phyloP scores from a whole-genome alignment of 2,888 invertebrate species.

The Chrysopilus asiliformis region DNA sequence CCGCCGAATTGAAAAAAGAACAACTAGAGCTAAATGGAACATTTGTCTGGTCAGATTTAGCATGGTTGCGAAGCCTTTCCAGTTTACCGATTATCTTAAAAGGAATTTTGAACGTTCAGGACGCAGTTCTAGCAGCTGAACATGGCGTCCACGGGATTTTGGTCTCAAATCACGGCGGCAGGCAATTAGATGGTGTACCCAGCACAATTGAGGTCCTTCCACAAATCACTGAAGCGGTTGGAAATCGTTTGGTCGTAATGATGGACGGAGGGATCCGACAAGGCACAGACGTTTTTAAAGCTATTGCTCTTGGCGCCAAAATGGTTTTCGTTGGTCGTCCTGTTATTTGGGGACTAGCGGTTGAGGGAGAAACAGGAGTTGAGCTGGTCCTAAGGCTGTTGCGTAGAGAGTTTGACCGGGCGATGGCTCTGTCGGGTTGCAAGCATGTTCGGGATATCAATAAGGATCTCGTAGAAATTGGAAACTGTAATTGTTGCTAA shows the following conservation, averaged over 20 bases:
- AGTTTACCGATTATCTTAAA: conserved; percentile 71
- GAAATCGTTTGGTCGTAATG: conserved; percentile 60
- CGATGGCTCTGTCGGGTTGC: conserved; percentile 65
- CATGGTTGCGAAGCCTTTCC: conserved; percentile 70
- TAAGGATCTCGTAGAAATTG: no score
- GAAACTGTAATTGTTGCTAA: no score
- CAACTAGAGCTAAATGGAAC: no score
- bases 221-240: conserved; percentile 61
- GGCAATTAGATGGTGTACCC: conserved; percentile 57
- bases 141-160: conserved; percentile 66
- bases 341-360: conserved; percentile 69
- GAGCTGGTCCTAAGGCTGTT: conserved; percentile 56
- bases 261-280: conserved; percentile 75
- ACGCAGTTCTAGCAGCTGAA: conserved; percentile 61
- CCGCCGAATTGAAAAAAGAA: no score
- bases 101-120: conserved; percentile 75
- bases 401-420: conserved; percentile 57
- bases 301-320: conserved; percentile 77
- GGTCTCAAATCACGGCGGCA: conserved; percentile 89
- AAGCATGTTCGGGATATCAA: no score
- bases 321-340: conserved; percentile 84
- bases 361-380: conserved; percentile 66
- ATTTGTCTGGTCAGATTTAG: conserved; percentile 74
- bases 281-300: conserved; percentile 86
- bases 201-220: conserved; percentile 74